A percentile compares a stretch with the other conserved stretches of the same genome.
Conservation (phyloP, 2,113 vertebrate species). For the western clawed frog (Xenopus tropicalis) region UCB_Xtro_10.0 CM004443.2:70479001-70479500, state of each 20-base stretch:
- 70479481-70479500: too few relatives aligned
- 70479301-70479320: neutral
- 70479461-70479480: too few relatives aligned
- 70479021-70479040: neutral
- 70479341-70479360: too few relatives aligned
- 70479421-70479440: too few relatives aligned
- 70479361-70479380: too few relatives aligned
- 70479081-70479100: constrained; percentile 38
- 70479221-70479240: neutral
- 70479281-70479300: neutral
- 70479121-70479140: constrained; percentile 14
- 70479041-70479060: constrained; percentile 22
- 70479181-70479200: constrained; percentile 11
- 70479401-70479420: too few relatives aligned
- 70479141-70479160: constrained; percentile 21
- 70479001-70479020: neutral
- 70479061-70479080: constrained; percentile 20
- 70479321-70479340: too few relatives aligned
- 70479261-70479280: neutral
- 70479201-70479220: neutral
- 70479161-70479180: neutral
- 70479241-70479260: neutral
- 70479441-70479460: too few relatives aligned
- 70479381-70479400: too few relatives aligned
- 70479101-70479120: constrained; percentile 18